A percentile compares a stretch with the other conserved stretches of the same genome.
These are phyloP conservation scores for Mormyrops boulengeri DNA, from an alignment of 2,797 vertebrate genomes.

Conservation along the genomic window DNA sequence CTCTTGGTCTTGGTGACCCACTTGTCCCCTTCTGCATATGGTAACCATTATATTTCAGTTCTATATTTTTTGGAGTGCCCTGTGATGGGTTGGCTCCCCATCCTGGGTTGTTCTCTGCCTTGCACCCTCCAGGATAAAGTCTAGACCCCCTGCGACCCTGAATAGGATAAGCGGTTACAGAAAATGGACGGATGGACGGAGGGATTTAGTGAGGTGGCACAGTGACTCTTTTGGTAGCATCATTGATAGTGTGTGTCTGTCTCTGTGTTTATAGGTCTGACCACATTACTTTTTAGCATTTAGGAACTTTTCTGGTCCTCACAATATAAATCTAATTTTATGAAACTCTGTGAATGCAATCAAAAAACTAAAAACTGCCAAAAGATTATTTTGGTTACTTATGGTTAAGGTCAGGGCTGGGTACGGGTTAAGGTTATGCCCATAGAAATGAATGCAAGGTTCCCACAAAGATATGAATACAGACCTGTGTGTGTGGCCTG, in stretches of 20 bases:
- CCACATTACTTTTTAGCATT: background rate
- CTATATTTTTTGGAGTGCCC: background rate
- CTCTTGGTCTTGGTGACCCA: background rate
- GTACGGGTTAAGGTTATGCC: background rate
- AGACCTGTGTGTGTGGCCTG: background rate
- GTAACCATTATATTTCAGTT: background rate
- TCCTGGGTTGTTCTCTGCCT: background rate
- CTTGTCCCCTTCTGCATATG: background rate
- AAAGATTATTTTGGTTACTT: background rate
- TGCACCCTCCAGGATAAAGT: background rate
- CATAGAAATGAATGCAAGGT: background rate
- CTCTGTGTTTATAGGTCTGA: background rate
- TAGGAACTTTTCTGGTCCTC: background rate
- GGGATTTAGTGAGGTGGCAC: background rate
- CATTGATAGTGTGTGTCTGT: background rate
- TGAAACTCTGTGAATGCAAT: background rate
- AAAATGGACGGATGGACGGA: background rate
- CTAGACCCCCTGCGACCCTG: background rate
- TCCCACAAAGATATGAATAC: background rate
- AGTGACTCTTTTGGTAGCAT: background rate
- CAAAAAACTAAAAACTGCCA: background rate
- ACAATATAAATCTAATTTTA: background rate
- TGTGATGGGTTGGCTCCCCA: background rate
- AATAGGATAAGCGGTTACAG: background rate
- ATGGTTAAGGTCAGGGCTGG: background rate